These are phyloP conservation scores for Rhinichthys klamathensis DNA, from an alignment of 2,113 vertebrate genomes.

Conservation along the genomic window DNA sequence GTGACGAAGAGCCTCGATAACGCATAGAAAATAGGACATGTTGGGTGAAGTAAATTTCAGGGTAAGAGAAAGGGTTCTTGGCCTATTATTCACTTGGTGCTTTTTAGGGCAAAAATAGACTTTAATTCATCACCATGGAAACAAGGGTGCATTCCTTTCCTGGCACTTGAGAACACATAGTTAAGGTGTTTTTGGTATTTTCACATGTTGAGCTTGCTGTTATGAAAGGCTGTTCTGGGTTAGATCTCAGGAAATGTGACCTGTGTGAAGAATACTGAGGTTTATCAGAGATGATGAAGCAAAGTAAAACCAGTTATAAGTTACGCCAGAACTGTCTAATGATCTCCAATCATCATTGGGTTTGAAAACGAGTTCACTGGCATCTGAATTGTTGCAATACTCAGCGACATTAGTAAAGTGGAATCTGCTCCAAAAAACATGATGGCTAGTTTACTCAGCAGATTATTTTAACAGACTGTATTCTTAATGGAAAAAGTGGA, in stretches of 20 bases:
- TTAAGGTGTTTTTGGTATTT: background rate
- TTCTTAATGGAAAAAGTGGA: conserved; percentile 74
- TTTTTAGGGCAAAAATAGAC: conserved; percentile 30
- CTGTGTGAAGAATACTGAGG: background rate
- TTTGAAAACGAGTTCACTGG: background rate
- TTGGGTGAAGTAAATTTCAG: background rate
- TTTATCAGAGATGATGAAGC: background rate
- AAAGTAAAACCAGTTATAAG: background rate
- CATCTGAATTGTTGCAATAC: background rate
- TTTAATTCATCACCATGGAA: conserved; percentile 46
- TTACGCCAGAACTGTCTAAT: background rate
- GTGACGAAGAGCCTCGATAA: background rate
- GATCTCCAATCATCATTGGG: background rate
- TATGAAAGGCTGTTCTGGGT: background rate
- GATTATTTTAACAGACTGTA: conserved; percentile 66
- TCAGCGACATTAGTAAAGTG: conserved; percentile 44
- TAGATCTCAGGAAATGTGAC: conserved; percentile 6
- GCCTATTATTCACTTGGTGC: conserved; percentile 25
- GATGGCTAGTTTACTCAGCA: conserved; percentile 72
- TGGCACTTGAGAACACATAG: background rate
- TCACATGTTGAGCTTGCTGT: too few relatives aligned
- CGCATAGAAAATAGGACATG: background rate
- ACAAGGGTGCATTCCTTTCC: conserved; percentile 24
- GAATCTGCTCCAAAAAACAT: conserved; percentile 59
- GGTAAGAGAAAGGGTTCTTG: background rate